A percentile compares a stretch with the other conserved stretches of the same genome.
These are phyloP conservation scores for Pachypeltis micranthus DNA, from an alignment of 1,140 invertebrate species.

Conservation along the genomic window DNA sequence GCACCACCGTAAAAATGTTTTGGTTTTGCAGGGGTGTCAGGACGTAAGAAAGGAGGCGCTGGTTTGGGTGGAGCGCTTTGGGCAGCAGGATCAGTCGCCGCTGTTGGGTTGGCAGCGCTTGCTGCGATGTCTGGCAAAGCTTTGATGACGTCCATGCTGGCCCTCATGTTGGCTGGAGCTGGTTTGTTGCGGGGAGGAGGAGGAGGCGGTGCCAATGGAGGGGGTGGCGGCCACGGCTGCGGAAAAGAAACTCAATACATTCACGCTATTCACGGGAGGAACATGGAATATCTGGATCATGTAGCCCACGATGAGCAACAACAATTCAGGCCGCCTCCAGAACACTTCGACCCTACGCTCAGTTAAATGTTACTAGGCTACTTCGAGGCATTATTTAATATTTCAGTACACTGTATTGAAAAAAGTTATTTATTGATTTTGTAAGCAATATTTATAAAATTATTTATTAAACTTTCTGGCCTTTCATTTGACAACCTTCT, in stretches of 20 bases:
- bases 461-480: no score
- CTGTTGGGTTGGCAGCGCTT: slow-evolving; percentile 55
- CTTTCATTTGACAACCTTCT: no score
- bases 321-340: no score
- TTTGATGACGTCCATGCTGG: slow-evolving; percentile 64
- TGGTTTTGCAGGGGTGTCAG: slow-evolving; percentile 6
- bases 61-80: slow-evolving; percentile 31
- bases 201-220: background rate
- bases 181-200: slow-evolving; percentile 23
- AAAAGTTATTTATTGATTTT: no score
- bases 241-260: slow-evolving; percentile 9
- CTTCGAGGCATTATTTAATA: no score
- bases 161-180: slow-evolving; percentile 51
- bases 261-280: background rate
- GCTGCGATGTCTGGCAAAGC: slow-evolving; percentile 67
- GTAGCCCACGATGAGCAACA: no score
- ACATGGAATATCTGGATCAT: background rate
- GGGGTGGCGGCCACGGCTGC: background rate
- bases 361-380: no score
- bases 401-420: no score
- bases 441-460: no score
- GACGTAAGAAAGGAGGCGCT: slow-evolving; percentile 20
- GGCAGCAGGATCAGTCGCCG: slow-evolving; percentile 51
- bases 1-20: no score
- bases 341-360: no score